Evolutionary conservation across 2,113 vertebrate species (phyloP), one percentile per base, ranked within the genome.

Genomic region (Serilophus lunatus): DNA sequence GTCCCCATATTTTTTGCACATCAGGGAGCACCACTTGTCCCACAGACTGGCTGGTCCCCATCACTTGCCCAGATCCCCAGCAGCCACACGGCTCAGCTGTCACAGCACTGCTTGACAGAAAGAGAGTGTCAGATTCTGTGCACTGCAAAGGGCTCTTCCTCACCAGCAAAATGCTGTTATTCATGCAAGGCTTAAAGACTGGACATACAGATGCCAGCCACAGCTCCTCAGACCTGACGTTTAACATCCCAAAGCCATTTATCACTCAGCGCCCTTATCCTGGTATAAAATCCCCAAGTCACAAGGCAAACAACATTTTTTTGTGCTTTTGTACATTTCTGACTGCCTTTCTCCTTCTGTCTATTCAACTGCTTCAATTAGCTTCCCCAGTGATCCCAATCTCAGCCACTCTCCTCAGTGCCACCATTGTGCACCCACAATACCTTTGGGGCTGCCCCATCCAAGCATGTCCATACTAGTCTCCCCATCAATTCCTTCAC

Each of bases 371-470:
- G 65, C 61, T n/a, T 96, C 96, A 97, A 49, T 96, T 84, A 84
- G 92, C 91, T 96, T 92, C 95, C 97, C 95, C 92, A 81, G 82
- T 4, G 3, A 96, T 90, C 96, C 95, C 93, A 82, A 25, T 53
- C 96, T 93, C 79, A 5, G 70, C 77, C 2, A 2, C 79, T 92
- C 87, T 90, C 90, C 93, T 96, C 96, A 89, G 89, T 82, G 84
- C 88, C 89, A 94, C 94, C 95, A 96, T 93, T 97, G 97, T 97
- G 87, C 19, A 72, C 96, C 95, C 88, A 92, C 95, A 96, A 95
- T 85, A 93, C 90, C 84, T 88, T 28, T 76, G 96, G 95, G 92
- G 54, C 92, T 94, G 91, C 80, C 93, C 75, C 88, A 87, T 90
- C 88, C 95, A 81, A 96, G 89, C 96, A 96, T 86, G 92, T 93